Evolutionary conservation across 2,888 invertebrate species (phyloP), one percentile per base, ranked within the genome.

Genomic region (Cantharis lateralis): DNA sequence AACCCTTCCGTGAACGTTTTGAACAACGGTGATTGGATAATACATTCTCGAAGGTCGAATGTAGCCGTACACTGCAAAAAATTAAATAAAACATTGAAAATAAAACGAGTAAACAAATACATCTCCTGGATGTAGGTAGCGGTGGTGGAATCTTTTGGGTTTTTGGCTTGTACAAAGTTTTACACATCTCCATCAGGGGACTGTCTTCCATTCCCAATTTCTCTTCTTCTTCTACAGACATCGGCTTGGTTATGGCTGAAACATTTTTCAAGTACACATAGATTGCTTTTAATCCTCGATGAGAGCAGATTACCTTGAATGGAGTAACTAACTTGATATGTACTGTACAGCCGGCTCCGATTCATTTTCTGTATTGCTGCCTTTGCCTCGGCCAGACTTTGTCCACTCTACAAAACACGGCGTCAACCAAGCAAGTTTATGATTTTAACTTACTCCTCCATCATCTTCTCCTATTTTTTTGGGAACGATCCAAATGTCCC

Each of bases 81-180:
- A 26, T 32, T 15, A 7, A 2, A 5, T 16, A 3, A 7, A 63
- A 63, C 11, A 0, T 10, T 16, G 11, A 63, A 63, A 63, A 63
- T 4, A 16, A 10, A 16, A 5, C n/a, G 1, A 0, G 2, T 48
- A 48, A 48, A n/a, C n/a, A 0, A 7, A n/a, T 7, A 81, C 81
- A 4, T 75, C 80, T 78, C 62, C 78, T 76, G n/a, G 75, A 11
- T n/a, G 71, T 75, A 32, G 80, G 77, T 64, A 81, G 28, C 1
- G 81, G 81, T 32, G 79, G 79, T 62, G 79, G 68, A 26, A 81
- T 80, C 68, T 77, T 75, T 70, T 78, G 69, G 10, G 71, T 79
- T 68, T 66, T 75, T 9, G 78, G 68, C 9, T 62, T 68, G 16
- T 77, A 80, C 1, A 80, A 15, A n/a, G 63, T 66, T 70, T 71